Evolutionary conservation across 2,113 vertebrate species (phyloP).

Genomic region (Microcebus lehilahytsara): DNA sequence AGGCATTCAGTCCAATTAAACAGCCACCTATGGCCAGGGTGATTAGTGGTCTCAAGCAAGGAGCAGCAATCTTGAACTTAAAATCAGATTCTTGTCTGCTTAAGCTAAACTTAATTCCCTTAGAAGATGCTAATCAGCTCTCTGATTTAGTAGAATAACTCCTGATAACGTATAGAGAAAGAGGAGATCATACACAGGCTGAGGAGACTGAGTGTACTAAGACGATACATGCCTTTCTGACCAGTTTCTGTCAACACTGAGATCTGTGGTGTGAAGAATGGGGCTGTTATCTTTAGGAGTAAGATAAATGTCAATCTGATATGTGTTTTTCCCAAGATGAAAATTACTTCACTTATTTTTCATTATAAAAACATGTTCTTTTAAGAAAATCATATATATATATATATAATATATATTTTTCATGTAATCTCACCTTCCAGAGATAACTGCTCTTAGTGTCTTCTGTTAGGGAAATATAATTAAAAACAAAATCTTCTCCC

Average conservation of each 20-base stretch:
- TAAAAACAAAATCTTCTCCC: background rate
- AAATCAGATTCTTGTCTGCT: background rate
- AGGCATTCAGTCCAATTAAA: background rate
- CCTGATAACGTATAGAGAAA: background rate
- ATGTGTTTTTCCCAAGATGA: background rate
- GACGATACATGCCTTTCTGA: background rate
- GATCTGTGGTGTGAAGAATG: background rate
- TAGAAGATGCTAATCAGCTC: background rate
- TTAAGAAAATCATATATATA: background rate
- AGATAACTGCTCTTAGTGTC: background rate
- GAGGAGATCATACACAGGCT: background rate
- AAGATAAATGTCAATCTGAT: background rate
- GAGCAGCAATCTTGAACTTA: background rate
- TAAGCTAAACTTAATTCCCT: background rate
- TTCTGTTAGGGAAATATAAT: background rate
- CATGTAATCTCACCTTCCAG: background rate
- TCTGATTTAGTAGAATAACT: background rate
- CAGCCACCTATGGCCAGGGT: rapidly evolving
- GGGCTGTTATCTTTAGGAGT: background rate
- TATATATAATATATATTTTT: background rate
- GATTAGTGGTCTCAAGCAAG: background rate
- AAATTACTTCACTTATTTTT: background rate
- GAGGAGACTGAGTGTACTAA: background rate
- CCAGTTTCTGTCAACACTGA: background rate
- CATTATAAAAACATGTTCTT: background rate